Percentiles rank a stretch among this genome's conserved stretches.
Conservation (phyloP, 2,797 vertebrate species). For the Amphiprion clarkii region DNA sequence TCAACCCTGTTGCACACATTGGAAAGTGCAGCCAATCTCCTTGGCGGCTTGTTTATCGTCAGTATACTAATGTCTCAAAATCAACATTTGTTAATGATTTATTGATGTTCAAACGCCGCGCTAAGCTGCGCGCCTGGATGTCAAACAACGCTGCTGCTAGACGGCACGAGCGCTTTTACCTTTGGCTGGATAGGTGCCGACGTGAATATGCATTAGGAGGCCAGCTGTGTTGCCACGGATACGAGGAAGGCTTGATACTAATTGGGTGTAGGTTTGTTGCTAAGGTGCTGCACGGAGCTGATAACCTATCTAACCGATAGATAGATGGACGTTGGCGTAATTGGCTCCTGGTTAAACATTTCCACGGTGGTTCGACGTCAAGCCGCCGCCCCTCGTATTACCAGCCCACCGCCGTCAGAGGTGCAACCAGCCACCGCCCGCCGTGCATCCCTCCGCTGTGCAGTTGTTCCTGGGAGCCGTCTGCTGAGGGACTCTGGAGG, state of each 20-base stretch:
- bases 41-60: constrained; percentile 43
- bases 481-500: constrained; percentile 41
- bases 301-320: constrained; percentile 38
- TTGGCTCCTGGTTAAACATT: constrained; percentile 35
- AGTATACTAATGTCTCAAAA: constrained; percentile 32
- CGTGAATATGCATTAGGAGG: constrained; percentile 49
- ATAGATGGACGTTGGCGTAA: constrained; percentile 37
- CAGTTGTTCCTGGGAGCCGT: constrained; percentile 28
- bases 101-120: constrained; percentile 20
- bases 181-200: constrained; percentile 14
- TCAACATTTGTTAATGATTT: constrained; percentile 28
- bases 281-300: constrained; percentile 47
- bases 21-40: constrained; percentile 37
- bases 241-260: constrained; percentile 60
- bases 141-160: neutral
- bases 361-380: constrained; percentile 38
- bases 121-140: constrained; percentile 7
- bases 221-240: constrained; percentile 67
- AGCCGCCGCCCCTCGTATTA: constrained; percentile 25
- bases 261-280: constrained; percentile 65
- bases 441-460: neutral
- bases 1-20: constrained; percentile 50
- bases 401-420: constrained; percentile 20
- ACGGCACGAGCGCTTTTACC: neutral
- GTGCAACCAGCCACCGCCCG: constrained; percentile 15